Conservation (phyloP, 2,113 vertebrate species). For the Limnothrissa miodon region DNA sequence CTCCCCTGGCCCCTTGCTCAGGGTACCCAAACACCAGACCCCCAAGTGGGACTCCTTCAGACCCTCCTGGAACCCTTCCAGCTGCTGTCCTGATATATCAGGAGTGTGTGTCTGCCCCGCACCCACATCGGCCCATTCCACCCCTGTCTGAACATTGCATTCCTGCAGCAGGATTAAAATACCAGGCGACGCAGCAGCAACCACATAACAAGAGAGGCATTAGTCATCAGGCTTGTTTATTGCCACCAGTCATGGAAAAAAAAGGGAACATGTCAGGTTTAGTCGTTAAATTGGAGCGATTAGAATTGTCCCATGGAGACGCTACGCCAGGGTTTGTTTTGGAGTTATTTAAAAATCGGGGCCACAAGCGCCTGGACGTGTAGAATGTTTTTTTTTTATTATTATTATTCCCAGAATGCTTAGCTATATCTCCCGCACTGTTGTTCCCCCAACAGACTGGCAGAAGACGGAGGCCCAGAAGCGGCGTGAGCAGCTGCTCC, state of each 20-base stretch:
- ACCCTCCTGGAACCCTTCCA: not conserved
- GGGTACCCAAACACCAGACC: not conserved
- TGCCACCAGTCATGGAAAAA: not conserved
- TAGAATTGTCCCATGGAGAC: not conserved
- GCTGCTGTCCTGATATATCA: not conserved
- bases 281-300: not conserved
- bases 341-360: not conserved
- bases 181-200: not conserved
- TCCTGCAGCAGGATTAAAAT: not conserved
- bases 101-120: not conserved
- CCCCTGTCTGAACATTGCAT: not conserved
- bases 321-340: not conserved
- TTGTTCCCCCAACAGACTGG: slow-evolving; percentile 78
- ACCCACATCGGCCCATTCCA: not conserved
- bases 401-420: not conserved
- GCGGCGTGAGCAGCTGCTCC: slow-evolving; percentile 90
- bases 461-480: slow-evolving; percentile 98
- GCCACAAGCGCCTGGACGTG: not conserved
- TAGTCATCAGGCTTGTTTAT: not conserved
- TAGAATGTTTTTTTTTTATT: not conserved
- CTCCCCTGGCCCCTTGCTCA: not conserved
- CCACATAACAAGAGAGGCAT: not conserved
- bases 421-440: slow-evolving; percentile 19
- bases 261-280: not conserved
- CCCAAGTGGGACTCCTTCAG: not conserved